Base-by-base conservation (phyloP, 1,140 invertebrate species). In the Aphis gossypii region DNA sequence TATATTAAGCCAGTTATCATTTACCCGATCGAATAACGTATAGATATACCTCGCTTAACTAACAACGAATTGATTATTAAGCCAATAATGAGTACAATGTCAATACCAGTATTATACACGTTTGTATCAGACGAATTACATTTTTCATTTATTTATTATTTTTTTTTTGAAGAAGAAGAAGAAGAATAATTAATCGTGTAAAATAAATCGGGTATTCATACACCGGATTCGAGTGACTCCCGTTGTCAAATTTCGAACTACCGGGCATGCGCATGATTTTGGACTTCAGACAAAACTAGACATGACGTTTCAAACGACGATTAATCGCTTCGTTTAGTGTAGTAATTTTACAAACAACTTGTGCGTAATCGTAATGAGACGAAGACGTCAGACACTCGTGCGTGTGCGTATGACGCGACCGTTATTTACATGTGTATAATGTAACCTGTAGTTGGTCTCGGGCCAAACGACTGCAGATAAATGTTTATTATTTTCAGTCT, bases 401-500 rank as follows among this genome's bases (percentile, higher is more conserved):
- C 6, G 60, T 18, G 30, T 5, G 1, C 4, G 30, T 18, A 14
- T 76, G 60, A n/a, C 60, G 60, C 30, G 14, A 14, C 60, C 60
- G 30, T 76, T 76, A 76, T 56, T 9, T 60, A 60, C 38, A 38
- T 9, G 82, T 41, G 21, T 41, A 83, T 41, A 20, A 35, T 35
- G 11, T 11, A 35, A 89, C 87, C 51, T 89, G 87, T 41, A 41
- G 38, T 89, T 89, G 87, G 87, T 56, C 48, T 25, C n/a, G n/a
- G 54, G 87, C 87, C 87, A 89, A 89, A 89, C 14, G n/a, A 20
- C 76, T 38, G 9, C 6, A 93, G 46, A 93, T 87, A 93, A 86
- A 87, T 68, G 48, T 88, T 86, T 82, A 84, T 86, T 87, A 93
- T 88, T 93, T 93, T 76, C 93, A 93, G 25, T 87, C 38, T 87